Conservation (phyloP, 1,140 invertebrate species). For the Vanessa tameamea region DNA sequence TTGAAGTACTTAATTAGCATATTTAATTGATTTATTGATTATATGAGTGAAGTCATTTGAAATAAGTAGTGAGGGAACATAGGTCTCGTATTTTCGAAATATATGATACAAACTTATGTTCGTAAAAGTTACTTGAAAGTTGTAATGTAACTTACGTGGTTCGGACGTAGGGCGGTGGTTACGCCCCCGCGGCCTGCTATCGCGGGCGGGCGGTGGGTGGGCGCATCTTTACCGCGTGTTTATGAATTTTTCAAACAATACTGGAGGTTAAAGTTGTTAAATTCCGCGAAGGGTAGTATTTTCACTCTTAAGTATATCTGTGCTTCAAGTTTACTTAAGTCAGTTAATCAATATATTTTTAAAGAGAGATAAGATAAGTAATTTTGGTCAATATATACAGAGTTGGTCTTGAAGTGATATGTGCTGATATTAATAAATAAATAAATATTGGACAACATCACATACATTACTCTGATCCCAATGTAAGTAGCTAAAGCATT, state of each 20-base stretch:
- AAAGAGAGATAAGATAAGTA: too few species aligned
- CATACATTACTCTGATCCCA: too few species aligned
- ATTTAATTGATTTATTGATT: not conserved
- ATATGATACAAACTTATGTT: not conserved
- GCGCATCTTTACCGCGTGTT: slow-evolving; percentile 45
- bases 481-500: too few species aligned
- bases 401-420: too few species aligned
- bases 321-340: too few species aligned
- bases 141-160: slow-evolving; percentile 44
- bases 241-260: slow-evolving; percentile 48
- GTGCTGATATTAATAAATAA: too few species aligned
- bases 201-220: slow-evolving; percentile 76
- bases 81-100: not conserved
- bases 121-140: slow-evolving; percentile 42
- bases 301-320: not conserved
- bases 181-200: slow-evolving; percentile 67
- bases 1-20: not conserved
- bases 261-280: slow-evolving; percentile 27
- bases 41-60: not conserved
- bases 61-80: not conserved
- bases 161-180: slow-evolving; percentile 72
- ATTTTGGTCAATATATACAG: too few species aligned
- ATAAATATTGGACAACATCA: too few species aligned
- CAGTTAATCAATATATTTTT: too few species aligned
- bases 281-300: not conserved